Conservation (phyloP, 2,113 vertebrate species). For the Spermophilus dauricus region DNA sequence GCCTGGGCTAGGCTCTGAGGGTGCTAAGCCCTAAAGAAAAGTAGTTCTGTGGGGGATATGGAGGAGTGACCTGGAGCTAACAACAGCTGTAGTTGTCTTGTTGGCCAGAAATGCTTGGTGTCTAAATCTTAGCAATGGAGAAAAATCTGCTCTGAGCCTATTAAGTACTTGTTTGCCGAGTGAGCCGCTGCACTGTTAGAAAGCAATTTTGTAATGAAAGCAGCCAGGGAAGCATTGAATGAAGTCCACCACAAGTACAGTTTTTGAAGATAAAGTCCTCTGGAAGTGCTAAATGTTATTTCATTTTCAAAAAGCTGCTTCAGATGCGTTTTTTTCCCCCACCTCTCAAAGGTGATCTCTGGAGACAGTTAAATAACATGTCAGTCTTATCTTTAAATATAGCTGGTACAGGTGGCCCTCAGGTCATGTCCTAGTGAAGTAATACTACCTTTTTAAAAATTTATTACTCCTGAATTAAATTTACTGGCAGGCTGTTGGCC, state of each 20-base stretch:
- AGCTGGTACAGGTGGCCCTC: constrained; percentile 65
- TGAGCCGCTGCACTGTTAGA: neutral
- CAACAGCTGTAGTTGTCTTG: neutral
- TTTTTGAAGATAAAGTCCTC: constrained; percentile 29
- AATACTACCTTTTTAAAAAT: constrained; percentile 79
- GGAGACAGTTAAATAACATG: constrained; percentile 73
- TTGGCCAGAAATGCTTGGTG: constrained; percentile 40
- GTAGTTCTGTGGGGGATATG: neutral
- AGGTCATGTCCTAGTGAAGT: constrained; percentile 79
- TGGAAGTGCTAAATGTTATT: constrained; percentile 28
- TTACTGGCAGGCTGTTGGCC: constrained; percentile 44
- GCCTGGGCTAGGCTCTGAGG: neutral
- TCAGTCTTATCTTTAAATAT: constrained; percentile 81
- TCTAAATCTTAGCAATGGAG: constrained; percentile 11
- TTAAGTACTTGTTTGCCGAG: neutral
- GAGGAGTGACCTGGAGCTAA: neutral
- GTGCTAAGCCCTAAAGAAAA: neutral
- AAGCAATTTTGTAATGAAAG: constrained; percentile 46
- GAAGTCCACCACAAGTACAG: neutral
- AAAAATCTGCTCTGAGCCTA: constrained; percentile 38
- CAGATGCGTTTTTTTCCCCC: constrained; percentile 21
- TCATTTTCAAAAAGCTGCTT: constrained; percentile 58
- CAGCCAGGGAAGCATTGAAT: neutral
- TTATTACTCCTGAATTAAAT: constrained; percentile 81
- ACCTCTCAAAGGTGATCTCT: constrained; percentile 66